A percentile compares a stretch with the other conserved stretches of the same genome.
phyloP scores from a whole-genome alignment of 2,113 vertebrate species.

The Strix aluco region DNA sequence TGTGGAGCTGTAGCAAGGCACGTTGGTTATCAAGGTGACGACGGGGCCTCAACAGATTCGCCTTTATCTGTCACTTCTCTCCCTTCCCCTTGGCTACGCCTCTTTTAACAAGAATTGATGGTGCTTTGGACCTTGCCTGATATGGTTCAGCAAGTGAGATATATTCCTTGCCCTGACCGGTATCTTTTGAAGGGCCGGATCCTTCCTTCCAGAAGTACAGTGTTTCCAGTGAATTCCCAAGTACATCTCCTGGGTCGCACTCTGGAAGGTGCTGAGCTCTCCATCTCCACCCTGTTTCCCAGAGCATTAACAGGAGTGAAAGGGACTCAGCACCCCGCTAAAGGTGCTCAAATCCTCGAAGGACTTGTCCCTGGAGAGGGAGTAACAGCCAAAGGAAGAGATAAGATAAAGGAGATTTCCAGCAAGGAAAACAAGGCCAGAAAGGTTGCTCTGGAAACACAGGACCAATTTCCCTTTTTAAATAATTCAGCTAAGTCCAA shows the following conservation, averaged over 20 bases:
- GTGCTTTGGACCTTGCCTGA: background rate
- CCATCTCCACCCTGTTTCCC: background rate
- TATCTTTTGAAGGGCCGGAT: background rate
- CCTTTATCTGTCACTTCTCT: background rate
- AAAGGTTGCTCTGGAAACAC: background rate
- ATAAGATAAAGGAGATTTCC: background rate
- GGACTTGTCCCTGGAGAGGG: background rate
- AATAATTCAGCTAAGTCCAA: constrained; percentile 6
- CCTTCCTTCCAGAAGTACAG: rapidly evolving
- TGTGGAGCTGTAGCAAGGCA: background rate
- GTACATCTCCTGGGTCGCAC: background rate
- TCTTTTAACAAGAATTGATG: background rate
- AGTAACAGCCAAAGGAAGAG: background rate
- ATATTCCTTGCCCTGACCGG: background rate
- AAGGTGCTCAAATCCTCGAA: background rate
- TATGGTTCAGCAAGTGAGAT: background rate
- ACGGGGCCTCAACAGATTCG: background rate
- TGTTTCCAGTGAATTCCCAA: background rate
- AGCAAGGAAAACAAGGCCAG: background rate
- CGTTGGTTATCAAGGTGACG: background rate
- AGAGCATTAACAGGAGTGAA: background rate
- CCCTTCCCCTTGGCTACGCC: background rate
- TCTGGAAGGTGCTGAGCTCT: background rate
- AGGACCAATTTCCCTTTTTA: background rate
- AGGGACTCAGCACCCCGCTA: background rate